Conservation (phyloP, 1,140 invertebrate genomes). For the Apocrypta bakeri region DNA sequence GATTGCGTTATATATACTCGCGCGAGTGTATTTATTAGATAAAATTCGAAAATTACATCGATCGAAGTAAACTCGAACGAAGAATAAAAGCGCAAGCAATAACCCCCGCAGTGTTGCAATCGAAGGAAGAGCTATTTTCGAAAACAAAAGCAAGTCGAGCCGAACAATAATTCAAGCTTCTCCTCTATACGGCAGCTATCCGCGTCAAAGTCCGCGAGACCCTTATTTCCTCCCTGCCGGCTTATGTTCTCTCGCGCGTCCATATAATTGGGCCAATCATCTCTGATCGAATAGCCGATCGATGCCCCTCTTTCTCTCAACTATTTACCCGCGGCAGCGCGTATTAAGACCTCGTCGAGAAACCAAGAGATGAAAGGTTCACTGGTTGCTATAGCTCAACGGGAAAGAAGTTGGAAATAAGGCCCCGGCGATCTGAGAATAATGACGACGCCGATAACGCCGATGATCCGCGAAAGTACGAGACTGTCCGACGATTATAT, state of each 20-base stretch:
- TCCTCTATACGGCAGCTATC: neutral
- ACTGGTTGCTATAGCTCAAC: conserved; percentile 36
- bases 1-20: too few relatives aligned
- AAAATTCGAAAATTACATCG: too few relatives aligned
- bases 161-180: conserved; percentile 34
- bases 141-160: neutral
- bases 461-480: conserved; percentile 17
- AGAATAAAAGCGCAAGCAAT: too few relatives aligned
- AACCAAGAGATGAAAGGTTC: conserved; percentile 45
- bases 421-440: conserved; percentile 35
- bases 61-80: too few relatives aligned
- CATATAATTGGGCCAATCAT: conserved; percentile 67
- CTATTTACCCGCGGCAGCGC: conserved; percentile 50
- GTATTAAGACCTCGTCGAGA: conserved; percentile 55
- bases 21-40: neutral
- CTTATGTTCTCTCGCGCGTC: conserved; percentile 22
- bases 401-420: conserved; percentile 18
- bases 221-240: conserved; percentile 64
- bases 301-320: neutral
- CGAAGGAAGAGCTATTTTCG: neutral
- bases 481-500: conserved; percentile 28
- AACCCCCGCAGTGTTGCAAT: neutral
- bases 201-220: conserved; percentile 16
- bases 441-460: conserved; percentile 54
- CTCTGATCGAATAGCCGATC: conserved; percentile 59